A percentile compares a stretch with the other conserved stretches of the same genome.
These are phyloP conservation scores for Leuciscus waleckii DNA, from an alignment of 2,797 vertebrate species.

Conservation along the genomic window DNA sequence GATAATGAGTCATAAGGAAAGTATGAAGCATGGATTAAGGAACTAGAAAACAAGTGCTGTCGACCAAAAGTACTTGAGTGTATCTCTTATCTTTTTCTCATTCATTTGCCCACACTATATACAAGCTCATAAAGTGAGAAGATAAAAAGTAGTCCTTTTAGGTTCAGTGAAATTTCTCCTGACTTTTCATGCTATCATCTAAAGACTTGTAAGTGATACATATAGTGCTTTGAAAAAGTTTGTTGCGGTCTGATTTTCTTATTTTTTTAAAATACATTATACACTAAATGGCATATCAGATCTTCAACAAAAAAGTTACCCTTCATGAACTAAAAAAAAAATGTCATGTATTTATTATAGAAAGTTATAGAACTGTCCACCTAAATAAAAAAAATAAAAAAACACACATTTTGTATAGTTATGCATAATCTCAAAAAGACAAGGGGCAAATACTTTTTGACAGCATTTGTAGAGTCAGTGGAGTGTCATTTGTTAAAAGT, in stretches of 20 bases:
- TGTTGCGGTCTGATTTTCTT: neutral
- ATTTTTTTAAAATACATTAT: neutral
- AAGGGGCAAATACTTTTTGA: neutral
- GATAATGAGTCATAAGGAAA: neutral
- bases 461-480: neutral
- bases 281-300: neutral
- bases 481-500: neutral
- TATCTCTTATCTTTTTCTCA: constrained; percentile 14
- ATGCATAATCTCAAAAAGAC: neutral
- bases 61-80: neutral
- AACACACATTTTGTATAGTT: neutral
- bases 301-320: neutral
- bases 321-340: neutral
- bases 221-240: neutral
- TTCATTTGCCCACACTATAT: neutral
- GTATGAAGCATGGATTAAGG: neutral
- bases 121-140: neutral
- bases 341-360: neutral
- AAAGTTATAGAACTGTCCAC: neutral
- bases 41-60: neutral
- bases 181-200: neutral
- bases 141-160: neutral
- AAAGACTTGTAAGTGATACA: neutral
- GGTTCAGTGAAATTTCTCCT: neutral
- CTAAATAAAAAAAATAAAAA: no score